Conservation (phyloP, 2,888 invertebrate species). For the Bombylius major region DNA sequence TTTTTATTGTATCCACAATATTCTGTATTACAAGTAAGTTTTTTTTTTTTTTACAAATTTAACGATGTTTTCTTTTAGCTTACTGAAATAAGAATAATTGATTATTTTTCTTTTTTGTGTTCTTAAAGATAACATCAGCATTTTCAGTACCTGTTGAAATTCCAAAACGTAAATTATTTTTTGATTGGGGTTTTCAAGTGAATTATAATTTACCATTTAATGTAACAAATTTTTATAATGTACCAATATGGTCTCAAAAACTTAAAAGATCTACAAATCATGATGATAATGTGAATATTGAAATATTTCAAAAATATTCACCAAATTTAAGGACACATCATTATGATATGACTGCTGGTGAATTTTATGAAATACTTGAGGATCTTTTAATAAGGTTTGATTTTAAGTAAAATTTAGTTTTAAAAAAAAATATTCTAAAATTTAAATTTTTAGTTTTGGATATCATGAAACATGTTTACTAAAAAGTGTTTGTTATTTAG, state of each 20-base stretch:
- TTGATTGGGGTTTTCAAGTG: slow-evolving; percentile 35
- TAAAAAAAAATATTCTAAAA: too few relatives aligned
- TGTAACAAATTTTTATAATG: slow-evolving; percentile 27
- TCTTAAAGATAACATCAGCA: slow-evolving; percentile 25
- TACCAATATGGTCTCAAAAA: slow-evolving; percentile 29
- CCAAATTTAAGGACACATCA: slow-evolving; percentile 19
- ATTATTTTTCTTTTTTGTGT: neutral
- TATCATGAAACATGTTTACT: slow-evolving; percentile 56
- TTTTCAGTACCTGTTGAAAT: slow-evolving; percentile 29
- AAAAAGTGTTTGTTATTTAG: slow-evolving; percentile 53
- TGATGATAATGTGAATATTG: neutral
- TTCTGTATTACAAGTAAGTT: neutral
- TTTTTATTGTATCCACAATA: neutral
- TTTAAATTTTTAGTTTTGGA: slow-evolving; percentile 42
- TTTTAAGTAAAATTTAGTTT: too few relatives aligned
- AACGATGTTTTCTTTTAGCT: too few relatives aligned
- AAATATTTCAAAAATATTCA: slow-evolving; percentile 6
- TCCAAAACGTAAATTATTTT: slow-evolving; percentile 26
- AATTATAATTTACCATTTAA: slow-evolving; percentile 27
- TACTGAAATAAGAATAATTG: too few relatives aligned
- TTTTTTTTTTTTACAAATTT: neutral
- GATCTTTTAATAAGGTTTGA: slow-evolving; percentile 19
- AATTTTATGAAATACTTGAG: slow-evolving; percentile 30
- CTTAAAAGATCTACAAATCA: neutral
- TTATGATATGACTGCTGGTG: slow-evolving; percentile 32